A percentile compares a stretch with the other conserved stretches of the same genome.
These are phyloP conservation scores for Lampris megalopsis DNA, from an alignment of 2,113 vertebrate genomes.

Conservation along the genomic window DNA sequence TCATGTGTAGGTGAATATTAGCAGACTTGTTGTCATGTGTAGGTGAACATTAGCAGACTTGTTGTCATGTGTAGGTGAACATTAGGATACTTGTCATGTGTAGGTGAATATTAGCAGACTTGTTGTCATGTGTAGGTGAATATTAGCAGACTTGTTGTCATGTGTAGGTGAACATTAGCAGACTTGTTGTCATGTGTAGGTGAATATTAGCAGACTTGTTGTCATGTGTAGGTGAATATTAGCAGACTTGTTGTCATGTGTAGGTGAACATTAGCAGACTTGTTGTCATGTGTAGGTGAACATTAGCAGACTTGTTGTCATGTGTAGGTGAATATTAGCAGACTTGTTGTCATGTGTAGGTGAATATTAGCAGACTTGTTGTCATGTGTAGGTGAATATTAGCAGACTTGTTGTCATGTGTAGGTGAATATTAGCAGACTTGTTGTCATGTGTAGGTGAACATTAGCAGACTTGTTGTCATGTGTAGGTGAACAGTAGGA, in stretches of 20 bases:
- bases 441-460: neutral
- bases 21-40: no score
- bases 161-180: no score
- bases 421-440: neutral
- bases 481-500: slow-evolving; percentile 81
- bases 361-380: neutral
- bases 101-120: no score
- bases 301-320: no score
- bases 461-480: neutral
- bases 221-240: neutral
- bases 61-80: neutral
- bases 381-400: slow-evolving; percentile 72
- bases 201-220: neutral
- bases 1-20: slow-evolving; percentile 72
- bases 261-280: no score
- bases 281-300: no score
- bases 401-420: no score
- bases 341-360: neutral
- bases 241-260: neutral
- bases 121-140: slow-evolving; percentile 73
- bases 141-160: no score
- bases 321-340: neutral
- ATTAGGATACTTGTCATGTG: no score
- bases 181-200: no score
- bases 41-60: neutral